A percentile compares a stretch with the other conserved stretches of the same genome.
Conservation (phyloP, 2,797 vertebrate genomes). For the Choloepus didactylus region DNA sequence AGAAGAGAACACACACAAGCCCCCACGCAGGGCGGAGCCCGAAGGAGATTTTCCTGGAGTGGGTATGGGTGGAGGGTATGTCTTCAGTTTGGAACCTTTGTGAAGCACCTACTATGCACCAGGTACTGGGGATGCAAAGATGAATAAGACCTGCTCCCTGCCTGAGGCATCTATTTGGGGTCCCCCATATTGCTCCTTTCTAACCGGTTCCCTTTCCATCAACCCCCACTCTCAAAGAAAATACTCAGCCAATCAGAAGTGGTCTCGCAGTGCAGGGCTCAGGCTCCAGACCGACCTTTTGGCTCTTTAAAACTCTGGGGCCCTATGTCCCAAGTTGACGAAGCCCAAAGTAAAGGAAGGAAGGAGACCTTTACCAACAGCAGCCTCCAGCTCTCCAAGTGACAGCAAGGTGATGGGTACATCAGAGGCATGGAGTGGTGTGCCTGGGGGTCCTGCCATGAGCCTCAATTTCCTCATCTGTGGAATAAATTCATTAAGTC, state of each 20-base stretch:
- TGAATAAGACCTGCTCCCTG: not conserved
- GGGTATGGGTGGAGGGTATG: too few relatives aligned
- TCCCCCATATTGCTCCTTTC: not conserved
- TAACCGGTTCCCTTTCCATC: not conserved
- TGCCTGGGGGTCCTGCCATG: not conserved
- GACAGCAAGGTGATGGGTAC: not conserved
- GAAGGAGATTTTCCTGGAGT: not conserved
- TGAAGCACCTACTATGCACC: not conserved
- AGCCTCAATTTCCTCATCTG: conserved; percentile 2
- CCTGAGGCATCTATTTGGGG: not conserved
- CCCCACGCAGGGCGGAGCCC: not conserved
- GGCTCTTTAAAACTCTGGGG: not conserved
- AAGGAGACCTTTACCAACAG: not conserved
- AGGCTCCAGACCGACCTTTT: not conserved
- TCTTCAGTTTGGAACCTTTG: not conserved
- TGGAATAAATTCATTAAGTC: not conserved
- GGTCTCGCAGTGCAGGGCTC: not conserved
- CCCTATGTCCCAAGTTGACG: not conserved
- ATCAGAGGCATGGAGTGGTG: not conserved
- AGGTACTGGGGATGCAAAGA: not conserved
- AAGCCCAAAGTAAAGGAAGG: not conserved
- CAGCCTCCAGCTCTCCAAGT: not conserved
- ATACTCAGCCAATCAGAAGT: not conserved
- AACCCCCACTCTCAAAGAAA: not conserved
- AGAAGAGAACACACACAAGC: not conserved